Conservation (phyloP, 2,888 invertebrate species). For the Caenorhabditis sp. region DNA sequence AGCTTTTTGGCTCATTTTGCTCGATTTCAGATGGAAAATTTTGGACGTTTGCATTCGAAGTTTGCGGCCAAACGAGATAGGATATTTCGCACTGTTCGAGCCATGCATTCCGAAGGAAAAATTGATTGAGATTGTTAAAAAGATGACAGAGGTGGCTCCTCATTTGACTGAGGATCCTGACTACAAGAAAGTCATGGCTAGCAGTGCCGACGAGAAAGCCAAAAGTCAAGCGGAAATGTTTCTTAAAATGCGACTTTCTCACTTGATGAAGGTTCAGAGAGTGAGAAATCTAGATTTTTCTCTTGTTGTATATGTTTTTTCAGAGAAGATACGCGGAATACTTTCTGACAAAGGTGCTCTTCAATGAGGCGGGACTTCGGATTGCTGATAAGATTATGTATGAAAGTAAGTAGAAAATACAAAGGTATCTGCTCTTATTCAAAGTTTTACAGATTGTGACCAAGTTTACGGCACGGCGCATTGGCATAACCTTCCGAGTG, state of each 20-base stretch:
- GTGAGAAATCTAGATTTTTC: neutral
- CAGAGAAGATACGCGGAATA: slow-evolving; percentile 47
- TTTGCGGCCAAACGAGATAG: neutral
- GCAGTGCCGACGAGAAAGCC: slow-evolving; percentile 28
- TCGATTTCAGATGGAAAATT: slow-evolving; percentile 48
- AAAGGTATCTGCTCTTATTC: neutral
- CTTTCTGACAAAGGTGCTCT: slow-evolving; percentile 42
- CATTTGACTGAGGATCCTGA: neutral
- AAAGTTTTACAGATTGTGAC: too few species aligned
- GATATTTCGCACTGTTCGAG: slow-evolving; percentile 20
- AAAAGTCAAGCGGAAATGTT: slow-evolving; percentile 21
- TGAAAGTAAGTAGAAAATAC: slow-evolving; percentile 15
- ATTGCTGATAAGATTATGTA: slow-evolving; percentile 51
- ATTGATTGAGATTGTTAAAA: neutral
- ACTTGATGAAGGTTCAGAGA: slow-evolving; percentile 20
- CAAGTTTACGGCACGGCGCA: slow-evolving; percentile 21
- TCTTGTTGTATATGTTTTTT: slow-evolving; percentile 7
- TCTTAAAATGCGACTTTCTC: neutral
- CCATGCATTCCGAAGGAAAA: neutral
- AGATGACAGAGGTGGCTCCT: neutral
- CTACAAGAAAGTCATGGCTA: neutral
- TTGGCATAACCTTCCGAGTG: neutral
- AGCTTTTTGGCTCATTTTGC: neutral
- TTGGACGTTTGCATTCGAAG: slow-evolving; percentile 40
- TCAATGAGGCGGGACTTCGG: slow-evolving; percentile 45